phyloP scores from a whole-genome alignment of 2,113 vertebrate genomes.

The Zapornia atra region DNA sequence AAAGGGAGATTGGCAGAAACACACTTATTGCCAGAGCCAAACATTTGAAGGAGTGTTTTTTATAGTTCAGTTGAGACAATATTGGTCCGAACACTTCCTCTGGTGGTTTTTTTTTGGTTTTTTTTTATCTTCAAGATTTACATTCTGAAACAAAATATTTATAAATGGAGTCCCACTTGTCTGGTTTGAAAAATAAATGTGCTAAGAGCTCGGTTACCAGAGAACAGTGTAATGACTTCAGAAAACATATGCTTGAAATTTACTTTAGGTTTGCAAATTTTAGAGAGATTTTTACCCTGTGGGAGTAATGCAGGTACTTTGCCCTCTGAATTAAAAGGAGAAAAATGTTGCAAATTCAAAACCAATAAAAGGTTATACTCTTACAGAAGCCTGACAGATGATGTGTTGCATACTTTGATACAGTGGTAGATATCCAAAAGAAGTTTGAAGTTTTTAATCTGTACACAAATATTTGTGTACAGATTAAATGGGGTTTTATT shows the following conservation, averaged over 20 bases:
- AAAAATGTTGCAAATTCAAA: conserved; percentile 51
- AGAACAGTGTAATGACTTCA: conserved; percentile 34
- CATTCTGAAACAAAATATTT: conserved; percentile 70
- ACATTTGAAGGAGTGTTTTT: conserved; percentile 38
- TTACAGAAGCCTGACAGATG: neutral
- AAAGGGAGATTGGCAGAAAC: neutral
- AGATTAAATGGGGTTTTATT: neutral
- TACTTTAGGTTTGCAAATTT: conserved; percentile 69
- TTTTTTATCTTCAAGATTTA: conserved; percentile 56
- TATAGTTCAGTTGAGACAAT: conserved; percentile 45
- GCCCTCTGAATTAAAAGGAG: conserved; percentile 17
- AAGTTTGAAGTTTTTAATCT: neutral
- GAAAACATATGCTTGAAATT: conserved; percentile 61
- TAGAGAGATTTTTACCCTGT: conserved; percentile 43
- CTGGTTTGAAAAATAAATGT: conserved; percentile 53
- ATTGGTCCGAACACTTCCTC: conserved; percentile 52
- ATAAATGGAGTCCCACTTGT: conserved; percentile 43
- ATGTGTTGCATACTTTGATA: neutral
- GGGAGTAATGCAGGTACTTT: conserved; percentile 20
- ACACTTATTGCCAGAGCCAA: conserved; percentile 20
- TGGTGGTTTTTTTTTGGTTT: neutral
- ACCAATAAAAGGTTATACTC: neutral
- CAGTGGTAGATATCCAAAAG: neutral
- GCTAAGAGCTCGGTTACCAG: neutral
- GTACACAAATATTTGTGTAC: neutral